Conservation (phyloP, 2,888 invertebrate species). For the Stenoptilia bipunctidactyla region DNA sequence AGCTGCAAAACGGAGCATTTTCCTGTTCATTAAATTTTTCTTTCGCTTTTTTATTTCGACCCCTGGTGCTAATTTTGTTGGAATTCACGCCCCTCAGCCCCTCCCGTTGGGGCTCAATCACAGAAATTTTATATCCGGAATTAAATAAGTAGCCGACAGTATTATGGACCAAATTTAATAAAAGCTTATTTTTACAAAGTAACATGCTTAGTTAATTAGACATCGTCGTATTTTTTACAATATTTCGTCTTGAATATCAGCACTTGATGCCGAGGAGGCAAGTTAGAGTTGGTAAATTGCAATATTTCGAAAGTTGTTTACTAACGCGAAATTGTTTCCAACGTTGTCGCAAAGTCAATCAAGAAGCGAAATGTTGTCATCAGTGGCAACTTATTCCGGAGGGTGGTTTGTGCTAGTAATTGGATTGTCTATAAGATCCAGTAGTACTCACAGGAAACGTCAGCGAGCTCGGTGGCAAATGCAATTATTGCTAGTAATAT, state of each 20-base stretch:
- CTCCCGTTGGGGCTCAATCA: conserved; percentile 70
- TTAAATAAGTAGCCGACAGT: conserved; percentile 69
- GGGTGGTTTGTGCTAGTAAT: conserved; percentile 63
- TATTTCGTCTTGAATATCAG: conserved; percentile 12
- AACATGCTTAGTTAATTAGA: conserved; percentile 52
- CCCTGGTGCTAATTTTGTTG: conserved; percentile 73
- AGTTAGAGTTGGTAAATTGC: not conserved
- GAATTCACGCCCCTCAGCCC: conserved; percentile 71
- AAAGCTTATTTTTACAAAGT: conserved; percentile 54
- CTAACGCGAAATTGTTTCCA: not conserved
- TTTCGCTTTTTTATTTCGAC: conserved; percentile 71
- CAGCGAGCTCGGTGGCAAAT: conserved; percentile 63
- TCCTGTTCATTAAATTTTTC: conserved; percentile 74
- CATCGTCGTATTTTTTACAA: conserved; percentile 26
- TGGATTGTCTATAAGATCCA: conserved; percentile 62
- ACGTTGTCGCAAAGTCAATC: conserved; percentile 34
- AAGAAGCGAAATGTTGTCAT: conserved; percentile 55
- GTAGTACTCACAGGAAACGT: conserved; percentile 52
- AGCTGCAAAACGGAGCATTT: conserved; percentile 73
- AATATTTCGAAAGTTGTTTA: not conserved
- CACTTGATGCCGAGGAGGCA: not conserved
- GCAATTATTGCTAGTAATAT: conserved; percentile 66
- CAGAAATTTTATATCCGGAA: conserved; percentile 73
- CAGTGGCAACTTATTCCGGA: conserved; percentile 52
- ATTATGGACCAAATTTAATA: conserved; percentile 64